Conservation (phyloP, 2,797 vertebrate genomes). For the Pipistrellus nathusii region DNA sequence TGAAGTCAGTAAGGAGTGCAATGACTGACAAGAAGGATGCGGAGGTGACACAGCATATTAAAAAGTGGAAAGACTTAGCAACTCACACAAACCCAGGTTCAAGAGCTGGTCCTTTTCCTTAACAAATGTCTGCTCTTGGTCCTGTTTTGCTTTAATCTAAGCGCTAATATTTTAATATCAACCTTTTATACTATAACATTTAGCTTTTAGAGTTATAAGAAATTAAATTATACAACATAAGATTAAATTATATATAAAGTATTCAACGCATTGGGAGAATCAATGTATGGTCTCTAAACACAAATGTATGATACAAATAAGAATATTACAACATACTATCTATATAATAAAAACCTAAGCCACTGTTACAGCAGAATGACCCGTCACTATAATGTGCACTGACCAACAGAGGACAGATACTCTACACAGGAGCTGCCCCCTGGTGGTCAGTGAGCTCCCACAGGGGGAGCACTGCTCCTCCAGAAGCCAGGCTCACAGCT, state of each 20-base stretch:
- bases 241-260: slow-evolving; percentile 46
- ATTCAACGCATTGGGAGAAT: neutral
- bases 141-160: neutral
- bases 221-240: neutral
- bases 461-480: too few species aligned
- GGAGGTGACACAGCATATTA: neutral
- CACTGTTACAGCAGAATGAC: too few species aligned
- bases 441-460: too few species aligned
- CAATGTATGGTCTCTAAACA: neutral
- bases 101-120: neutral
- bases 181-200: neutral
- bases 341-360: too few species aligned
- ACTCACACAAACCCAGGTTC: neutral
- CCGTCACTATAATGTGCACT: too few species aligned
- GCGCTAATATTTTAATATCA: neutral
- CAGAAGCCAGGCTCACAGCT: too few species aligned
- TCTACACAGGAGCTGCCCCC: too few species aligned
- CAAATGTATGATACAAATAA: neutral
- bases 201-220: neutral
- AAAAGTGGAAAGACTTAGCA: neutral
- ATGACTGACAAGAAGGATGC: neutral
- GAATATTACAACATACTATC: neutral
- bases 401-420: too few species aligned
- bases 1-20: neutral
- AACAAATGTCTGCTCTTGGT: neutral